Evolutionary conservation across 1,140 invertebrate species (phyloP), one percentile per base, ranked within the genome.

Genomic region (Drosophila parabipectinata): DNA sequence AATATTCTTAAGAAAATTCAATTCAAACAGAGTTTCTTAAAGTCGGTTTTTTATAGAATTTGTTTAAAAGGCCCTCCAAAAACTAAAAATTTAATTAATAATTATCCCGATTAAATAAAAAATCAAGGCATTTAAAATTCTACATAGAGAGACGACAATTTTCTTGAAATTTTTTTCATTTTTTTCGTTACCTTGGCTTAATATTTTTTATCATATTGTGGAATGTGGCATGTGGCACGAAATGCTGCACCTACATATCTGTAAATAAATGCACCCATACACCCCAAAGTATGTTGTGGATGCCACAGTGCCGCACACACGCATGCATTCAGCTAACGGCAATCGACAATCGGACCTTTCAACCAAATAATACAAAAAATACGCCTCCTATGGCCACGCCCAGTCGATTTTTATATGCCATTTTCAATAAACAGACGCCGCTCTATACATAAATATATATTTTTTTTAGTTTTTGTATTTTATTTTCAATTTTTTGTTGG

Each of bases 341-440:
- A 62, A 59, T 59, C 50, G 58, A 26, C 69, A 68, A 74, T 63
- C 77, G 62, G 30, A 62, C 51, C 10, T 9, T 15, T 8, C 7
- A n/a, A 34, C 21, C 45, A 12, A n/a, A 26, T 37, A 60, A 41
- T 9, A 26, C 30, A 52, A 30, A 41, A 44, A 44, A 44, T 15
- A 44, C 15, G 15, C 41, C n/a, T 15, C n/a, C n/a, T 6, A 6
- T 14, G 41, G 14, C 37, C 28, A 14, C 57, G 72, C 21, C 30
- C 67, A 71, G 64, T 32, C 60, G 48, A 78, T 81, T 81, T 80
- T 80, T 84, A 79, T 79, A 56, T 51, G 62, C 58, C 60, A 81
- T 85, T 87, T 85, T 85, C 82, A 85, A 85, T 85, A 87, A 85
- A 87, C 66, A 82, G 78, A 75, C 53, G 61, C 34, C 56, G 57